Percentiles rank a stretch among this genome's conserved stretches.
Evolutionary conservation across 2,113 vertebrate species (phyloP).

Genomic region (Chaetorhynchus papuensis): DNA sequence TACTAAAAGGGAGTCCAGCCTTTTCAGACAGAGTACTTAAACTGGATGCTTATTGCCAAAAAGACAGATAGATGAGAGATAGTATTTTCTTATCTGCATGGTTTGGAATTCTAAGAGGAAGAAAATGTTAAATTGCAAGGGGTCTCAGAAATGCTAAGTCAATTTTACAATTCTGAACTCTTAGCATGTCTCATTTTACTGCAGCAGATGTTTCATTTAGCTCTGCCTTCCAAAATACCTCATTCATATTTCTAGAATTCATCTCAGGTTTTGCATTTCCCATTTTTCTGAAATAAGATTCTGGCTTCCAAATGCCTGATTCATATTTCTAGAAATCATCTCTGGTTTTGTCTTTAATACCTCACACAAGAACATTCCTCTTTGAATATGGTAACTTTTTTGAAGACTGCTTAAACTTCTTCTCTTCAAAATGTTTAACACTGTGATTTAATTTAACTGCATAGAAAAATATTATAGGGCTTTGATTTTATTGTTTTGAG

Average conservation of each 20-base stretch:
- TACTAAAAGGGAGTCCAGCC: not conserved
- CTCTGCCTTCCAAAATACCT: not conserved
- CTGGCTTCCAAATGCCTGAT: not conserved
- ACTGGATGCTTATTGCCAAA: not conserved
- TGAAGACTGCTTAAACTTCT: not conserved
- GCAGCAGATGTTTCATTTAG: not conserved
- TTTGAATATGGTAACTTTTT: not conserved
- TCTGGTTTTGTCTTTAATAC: not conserved
- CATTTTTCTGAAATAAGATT: not conserved
- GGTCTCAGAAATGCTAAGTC: not conserved
- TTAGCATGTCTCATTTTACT: not conserved
- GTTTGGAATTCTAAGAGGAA: not conserved
- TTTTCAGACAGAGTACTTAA: not conserved
- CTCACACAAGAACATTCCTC: not conserved
- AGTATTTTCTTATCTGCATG: not conserved
- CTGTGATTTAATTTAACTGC: not conserved
- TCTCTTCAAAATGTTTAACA: not conserved
- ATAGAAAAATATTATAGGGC: not conserved
- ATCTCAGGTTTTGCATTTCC: not conserved
- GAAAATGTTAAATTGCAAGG: not conserved
- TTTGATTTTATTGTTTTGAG: not conserved
- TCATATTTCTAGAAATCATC: not conserved
- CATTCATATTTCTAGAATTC: not conserved
- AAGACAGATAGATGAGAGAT: not conserved
- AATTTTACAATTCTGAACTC: not conserved